Evolutionary conservation across 2,113 vertebrate species (phyloP), one percentile per base, ranked within the genome.

Genomic region (Embiotoca jacksoni): DNA sequence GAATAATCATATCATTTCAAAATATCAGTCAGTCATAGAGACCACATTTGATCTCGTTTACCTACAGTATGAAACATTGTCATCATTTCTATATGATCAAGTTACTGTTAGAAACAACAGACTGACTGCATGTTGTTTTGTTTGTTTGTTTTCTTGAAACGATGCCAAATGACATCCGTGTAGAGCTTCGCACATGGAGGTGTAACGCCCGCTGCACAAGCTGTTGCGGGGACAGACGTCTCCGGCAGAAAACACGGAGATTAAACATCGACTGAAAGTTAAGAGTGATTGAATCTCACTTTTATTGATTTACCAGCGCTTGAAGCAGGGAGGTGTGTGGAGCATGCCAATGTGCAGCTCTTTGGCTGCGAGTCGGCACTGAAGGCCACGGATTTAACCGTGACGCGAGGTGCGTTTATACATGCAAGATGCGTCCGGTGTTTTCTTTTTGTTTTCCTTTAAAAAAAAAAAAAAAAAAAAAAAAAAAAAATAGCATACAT

Each of bases 281-380:
- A 49, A 33, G 46, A 75, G 39, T 15, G 57, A 77, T 53, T 49
- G 54, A 57, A 62, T 64, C 47, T 7, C 16, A 23, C 75, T 72
- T 60, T 63, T 67, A 82, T 82, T 58, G 75, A 82, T 67, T 67
- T 39, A 1, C 8, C 23, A 31, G 58, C 46, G 15, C 58, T n/a
- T 35, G 44, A 35, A 66, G 58, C 49, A 4, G 6, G 30, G 7
- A 36, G 37, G 53, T 49, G 39, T 39, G 64, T 7, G 2, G n/a
- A 23, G 65, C 70, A 63, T 72, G 47, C 41, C 8, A 61, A 39
- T 72, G 36, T n/a, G 16, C 39, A 13, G 36, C 5, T 49, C 1
- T 30, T 6, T 10, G 31, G 6, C 14, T 32, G 52, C 1, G 36
- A n/a, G 23, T 23, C 23, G 23, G 23, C 23, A 23, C 23, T 23